Evolutionary conservation across 2,113 vertebrate species (phyloP).

Genomic region (Zosterops japonicus): DNA sequence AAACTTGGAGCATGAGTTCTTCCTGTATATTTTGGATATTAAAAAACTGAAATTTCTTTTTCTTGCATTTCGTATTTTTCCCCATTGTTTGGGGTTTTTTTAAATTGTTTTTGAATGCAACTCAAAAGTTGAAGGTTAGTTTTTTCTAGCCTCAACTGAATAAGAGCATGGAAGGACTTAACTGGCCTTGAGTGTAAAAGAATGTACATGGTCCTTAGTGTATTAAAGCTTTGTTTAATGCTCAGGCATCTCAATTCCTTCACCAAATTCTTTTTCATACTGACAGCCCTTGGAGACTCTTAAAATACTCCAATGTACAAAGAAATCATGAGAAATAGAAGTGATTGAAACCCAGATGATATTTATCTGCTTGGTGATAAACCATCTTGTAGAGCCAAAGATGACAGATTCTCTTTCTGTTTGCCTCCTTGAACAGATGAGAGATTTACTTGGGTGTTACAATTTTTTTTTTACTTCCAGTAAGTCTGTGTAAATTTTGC

Average conservation of each 20-base stretch:
- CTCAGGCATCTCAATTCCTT: not conserved
- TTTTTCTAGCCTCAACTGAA: not conserved
- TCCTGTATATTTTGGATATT: not conserved
- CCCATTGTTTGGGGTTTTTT: accelerated
- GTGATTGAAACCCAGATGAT: not conserved
- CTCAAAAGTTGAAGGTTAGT: not conserved
- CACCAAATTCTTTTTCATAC: not conserved
- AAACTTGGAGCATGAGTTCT: not conserved
- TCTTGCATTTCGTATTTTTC: not conserved
- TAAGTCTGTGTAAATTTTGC: not conserved
- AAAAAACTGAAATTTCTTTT: not conserved
- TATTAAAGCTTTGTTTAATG: not conserved
- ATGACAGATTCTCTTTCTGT: not conserved
- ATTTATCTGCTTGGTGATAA: not conserved
- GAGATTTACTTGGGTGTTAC: not conserved
- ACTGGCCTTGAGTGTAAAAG: not conserved
- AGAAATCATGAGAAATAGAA: not conserved
- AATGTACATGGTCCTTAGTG: not conserved
- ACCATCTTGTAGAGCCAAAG: not conserved
- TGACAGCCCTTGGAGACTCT: not conserved
- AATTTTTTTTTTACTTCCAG: not conserved
- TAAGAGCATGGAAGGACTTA: not conserved
- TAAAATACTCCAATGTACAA: not conserved
- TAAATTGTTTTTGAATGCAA: not conserved
- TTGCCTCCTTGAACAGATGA: not conserved